A percentile compares a stretch with the other conserved stretches of the same genome.
phyloP scores from a whole-genome alignment of 2,888 invertebrate genomes.

The Napeogenes inachia region DNA sequence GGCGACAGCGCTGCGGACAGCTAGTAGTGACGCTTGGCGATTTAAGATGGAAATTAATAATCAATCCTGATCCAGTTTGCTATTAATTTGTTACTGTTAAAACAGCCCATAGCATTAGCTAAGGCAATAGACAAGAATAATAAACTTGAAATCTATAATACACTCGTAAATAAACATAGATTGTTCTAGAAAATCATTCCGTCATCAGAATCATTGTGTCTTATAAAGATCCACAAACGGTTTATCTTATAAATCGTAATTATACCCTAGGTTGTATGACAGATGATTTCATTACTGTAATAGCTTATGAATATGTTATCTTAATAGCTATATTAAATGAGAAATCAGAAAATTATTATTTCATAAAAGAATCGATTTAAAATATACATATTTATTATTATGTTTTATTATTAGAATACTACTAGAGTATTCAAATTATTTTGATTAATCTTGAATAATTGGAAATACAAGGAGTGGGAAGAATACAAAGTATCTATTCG shows the following conservation, averaged over 20 bases:
- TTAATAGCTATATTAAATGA: too few species aligned
- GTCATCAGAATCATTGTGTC: not conserved
- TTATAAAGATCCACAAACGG: constrained; percentile 20
- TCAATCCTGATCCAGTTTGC: too few species aligned
- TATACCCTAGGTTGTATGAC: constrained; percentile 23
- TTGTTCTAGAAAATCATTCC: constrained; percentile 8
- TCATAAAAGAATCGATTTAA: constrained; percentile 15
- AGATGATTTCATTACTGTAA: constrained; percentile 26
- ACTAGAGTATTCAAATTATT: too few species aligned
- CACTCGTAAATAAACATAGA: not conserved
- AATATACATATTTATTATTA: not conserved
- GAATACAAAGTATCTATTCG: too few species aligned
- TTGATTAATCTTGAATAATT: too few species aligned
- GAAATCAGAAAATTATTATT: too few species aligned
- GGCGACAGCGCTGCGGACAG: not conserved
- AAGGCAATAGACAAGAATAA: too few species aligned
- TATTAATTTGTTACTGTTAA: too few species aligned
- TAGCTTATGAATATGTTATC: constrained; percentile 11
- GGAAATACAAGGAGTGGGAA: too few species aligned
- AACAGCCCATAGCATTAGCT: too few species aligned
- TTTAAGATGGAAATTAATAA: not conserved
- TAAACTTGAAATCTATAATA: too few species aligned
- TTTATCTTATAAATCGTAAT: constrained; percentile 20
- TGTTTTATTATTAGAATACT: too few species aligned
- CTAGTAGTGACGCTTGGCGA: not conserved